Conservation (phyloP, 1,140 invertebrate genomes). For the Lordiphosa clarofinis region DNA sequence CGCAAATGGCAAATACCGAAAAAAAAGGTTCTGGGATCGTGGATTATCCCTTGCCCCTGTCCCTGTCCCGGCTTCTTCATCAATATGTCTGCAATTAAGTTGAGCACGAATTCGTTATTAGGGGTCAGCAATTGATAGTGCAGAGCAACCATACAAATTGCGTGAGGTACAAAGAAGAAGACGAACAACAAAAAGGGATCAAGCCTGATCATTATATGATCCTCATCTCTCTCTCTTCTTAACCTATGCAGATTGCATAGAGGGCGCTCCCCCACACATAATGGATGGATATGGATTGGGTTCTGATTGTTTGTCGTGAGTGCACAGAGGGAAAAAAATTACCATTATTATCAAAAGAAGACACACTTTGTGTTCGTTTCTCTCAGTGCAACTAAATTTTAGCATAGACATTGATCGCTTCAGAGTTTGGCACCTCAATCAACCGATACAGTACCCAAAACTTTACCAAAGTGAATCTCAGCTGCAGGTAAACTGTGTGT, state of each 20-base stretch:
- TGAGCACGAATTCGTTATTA: constrained; percentile 56
- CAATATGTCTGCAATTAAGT: constrained; percentile 60
- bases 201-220: constrained; percentile 42
- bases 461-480: too few relatives aligned
- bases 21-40: constrained; percentile 26
- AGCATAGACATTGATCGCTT: constrained; percentile 12
- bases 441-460: constrained; percentile 14
- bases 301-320: constrained; percentile 21
- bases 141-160: constrained; percentile 42
- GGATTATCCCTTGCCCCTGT: constrained; percentile 38
- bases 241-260: constrained; percentile 36
- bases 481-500: background rate
- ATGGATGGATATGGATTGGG: constrained; percentile 22
- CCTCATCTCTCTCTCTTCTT: constrained; percentile 20
- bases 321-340: constrained; percentile 8
- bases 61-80: constrained; percentile 24
- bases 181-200: constrained; percentile 24
- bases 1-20: constrained; percentile 55
- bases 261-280: constrained; percentile 19
- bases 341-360: background rate
- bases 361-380: background rate
- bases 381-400: constrained; percentile 7
- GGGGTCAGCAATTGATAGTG: constrained; percentile 53
- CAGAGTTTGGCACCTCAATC: constrained; percentile 14
- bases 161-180: constrained; percentile 40